phyloP scores from a whole-genome alignment of 2,113 vertebrate genomes.

The Saguinus midas region DNA sequence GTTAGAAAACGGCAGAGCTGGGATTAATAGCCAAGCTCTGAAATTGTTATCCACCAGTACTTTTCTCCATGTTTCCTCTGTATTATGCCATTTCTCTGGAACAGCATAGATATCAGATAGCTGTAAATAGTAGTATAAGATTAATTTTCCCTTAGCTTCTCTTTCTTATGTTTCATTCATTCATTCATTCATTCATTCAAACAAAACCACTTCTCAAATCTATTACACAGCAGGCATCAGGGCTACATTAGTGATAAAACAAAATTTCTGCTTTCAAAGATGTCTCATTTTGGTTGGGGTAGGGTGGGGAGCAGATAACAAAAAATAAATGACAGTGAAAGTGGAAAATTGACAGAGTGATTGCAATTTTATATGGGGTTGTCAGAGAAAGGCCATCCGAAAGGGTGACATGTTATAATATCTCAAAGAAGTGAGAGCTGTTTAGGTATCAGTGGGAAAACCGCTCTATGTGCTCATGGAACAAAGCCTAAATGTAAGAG shows the following conservation, averaged over 20 bases:
- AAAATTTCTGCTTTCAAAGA: conserved; percentile 14
- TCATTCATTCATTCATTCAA: neutral
- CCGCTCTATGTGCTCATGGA: neutral
- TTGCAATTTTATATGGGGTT: neutral
- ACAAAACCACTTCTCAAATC: neutral
- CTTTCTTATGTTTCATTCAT: neutral
- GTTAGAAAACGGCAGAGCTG: neutral
- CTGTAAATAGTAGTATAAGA: neutral
- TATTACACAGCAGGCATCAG: neutral
- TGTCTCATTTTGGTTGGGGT: neutral
- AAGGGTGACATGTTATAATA: neutral
- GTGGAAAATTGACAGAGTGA: neutral
- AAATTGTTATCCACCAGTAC: neutral
- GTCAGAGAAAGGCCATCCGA: neutral
- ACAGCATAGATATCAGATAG: neutral
- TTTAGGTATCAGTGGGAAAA: neutral
- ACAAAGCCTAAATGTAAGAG: neutral
- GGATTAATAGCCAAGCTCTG: neutral
- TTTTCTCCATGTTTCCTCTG: neutral
- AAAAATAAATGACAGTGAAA: neutral
- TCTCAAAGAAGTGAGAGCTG: conserved; percentile 2
- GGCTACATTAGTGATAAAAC: neutral
- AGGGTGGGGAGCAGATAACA: neutral
- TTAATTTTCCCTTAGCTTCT: neutral
- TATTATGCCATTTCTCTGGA: neutral